These are phyloP conservation scores for Torymus auratus DNA, from an alignment of 2,888 invertebrate genomes.

Conservation along the genomic window DNA sequence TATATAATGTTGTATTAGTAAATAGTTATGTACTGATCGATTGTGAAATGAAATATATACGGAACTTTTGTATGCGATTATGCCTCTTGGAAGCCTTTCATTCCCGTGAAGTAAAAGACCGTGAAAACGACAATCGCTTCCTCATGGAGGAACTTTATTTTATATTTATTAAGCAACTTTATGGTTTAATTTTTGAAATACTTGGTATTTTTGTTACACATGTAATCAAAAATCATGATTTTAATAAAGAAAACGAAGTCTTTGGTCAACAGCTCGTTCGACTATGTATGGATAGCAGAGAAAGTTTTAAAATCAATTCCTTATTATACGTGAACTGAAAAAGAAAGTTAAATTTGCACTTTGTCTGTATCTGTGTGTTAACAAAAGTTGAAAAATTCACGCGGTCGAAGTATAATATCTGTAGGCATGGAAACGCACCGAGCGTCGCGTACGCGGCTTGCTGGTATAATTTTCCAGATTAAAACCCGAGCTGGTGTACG, in stretches of 20 bases:
- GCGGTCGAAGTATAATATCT: neutral
- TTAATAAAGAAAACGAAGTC: too few relatives aligned
- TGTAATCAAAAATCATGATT: too few relatives aligned
- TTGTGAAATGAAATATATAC: neutral
- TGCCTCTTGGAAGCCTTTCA: slow-evolving; percentile 19
- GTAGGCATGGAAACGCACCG: slow-evolving; percentile 11
- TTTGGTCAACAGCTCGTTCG: too few relatives aligned
- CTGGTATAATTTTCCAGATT: slow-evolving; percentile 20
- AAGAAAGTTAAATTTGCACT: neutral
- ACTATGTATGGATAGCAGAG: too few relatives aligned
- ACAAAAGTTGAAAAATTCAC: slow-evolving; percentile 13
- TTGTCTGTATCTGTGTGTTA: neutral
- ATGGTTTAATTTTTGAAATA: slow-evolving; percentile 13
- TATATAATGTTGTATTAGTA: neutral
- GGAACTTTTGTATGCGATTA: neutral
- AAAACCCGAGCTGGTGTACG: slow-evolving; percentile 12
- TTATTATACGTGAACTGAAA: neutral
- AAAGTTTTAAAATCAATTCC: slow-evolving; percentile 27
- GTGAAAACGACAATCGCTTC: slow-evolving; percentile 26
- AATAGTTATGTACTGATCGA: neutral
- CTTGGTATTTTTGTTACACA: slow-evolving; percentile 12
- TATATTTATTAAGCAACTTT: slow-evolving; percentile 7
- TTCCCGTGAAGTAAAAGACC: slow-evolving; percentile 20
- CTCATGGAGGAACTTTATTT: slow-evolving; percentile 41
- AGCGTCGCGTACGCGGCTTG: neutral